Conservation (phyloP, 2,797 vertebrate genomes). For the Hephaestus fuliginosus region DNA sequence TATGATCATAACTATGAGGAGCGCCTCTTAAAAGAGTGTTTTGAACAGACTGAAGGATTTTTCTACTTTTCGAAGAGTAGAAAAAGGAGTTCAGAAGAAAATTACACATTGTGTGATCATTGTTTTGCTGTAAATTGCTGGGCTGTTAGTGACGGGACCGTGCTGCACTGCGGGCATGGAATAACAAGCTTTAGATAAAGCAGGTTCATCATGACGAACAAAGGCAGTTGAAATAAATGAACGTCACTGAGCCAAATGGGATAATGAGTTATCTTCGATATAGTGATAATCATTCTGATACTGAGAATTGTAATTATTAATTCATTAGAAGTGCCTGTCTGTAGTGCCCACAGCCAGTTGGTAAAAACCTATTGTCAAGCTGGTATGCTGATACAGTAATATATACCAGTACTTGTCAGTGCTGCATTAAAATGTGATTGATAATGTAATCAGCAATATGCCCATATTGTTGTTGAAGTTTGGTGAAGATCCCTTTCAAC, state of each 20-base stretch:
- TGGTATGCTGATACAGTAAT: constrained; percentile 23
- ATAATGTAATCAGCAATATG: constrained; percentile 35
- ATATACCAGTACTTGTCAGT: constrained; percentile 1
- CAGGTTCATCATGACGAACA: constrained; percentile 36
- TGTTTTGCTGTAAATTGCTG: constrained; percentile 19
- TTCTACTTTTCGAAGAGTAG: background rate
- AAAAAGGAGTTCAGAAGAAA: background rate
- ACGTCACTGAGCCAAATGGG: constrained; percentile 33
- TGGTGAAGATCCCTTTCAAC: constrained; percentile 25
- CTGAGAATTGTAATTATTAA: constrained; percentile 34
- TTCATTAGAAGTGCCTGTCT: constrained; percentile 25
- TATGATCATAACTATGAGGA: constrained; percentile 12
- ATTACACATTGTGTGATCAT: background rate
- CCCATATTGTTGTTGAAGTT: constrained; percentile 22
- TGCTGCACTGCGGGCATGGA: constrained; percentile 12
- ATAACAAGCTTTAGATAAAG: constrained; percentile 42
- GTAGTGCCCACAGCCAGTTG: background rate
- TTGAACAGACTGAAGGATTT: background rate
- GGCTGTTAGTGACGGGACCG: background rate
- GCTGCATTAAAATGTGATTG: constrained; percentile 27
- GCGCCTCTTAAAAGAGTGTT: constrained; percentile 11
- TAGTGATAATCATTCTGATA: constrained; percentile 48
- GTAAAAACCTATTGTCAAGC: constrained; percentile 29
- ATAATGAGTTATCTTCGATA: constrained; percentile 48
- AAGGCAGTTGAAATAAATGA: constrained; percentile 35